A percentile compares a stretch with the other conserved stretches of the same genome.
Conservation (phyloP, 2,888 invertebrate genomes). For the Cantharis lateralis region DNA sequence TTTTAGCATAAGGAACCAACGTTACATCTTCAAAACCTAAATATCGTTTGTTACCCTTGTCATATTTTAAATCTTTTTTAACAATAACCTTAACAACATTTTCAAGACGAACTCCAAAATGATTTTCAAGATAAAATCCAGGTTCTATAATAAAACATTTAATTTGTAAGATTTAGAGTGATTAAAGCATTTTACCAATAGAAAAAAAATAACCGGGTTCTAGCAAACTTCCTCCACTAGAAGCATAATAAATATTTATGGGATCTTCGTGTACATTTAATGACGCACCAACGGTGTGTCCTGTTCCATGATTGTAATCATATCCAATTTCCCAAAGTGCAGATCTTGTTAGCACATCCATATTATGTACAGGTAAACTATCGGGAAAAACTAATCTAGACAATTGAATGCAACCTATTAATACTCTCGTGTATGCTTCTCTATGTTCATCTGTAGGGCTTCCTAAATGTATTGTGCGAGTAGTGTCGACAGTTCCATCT, state of each 20-base stretch:
- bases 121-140: conserved; percentile 82
- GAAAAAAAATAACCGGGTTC: conserved; percentile 79
- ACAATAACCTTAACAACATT: conserved; percentile 77
- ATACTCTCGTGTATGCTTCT: conserved; percentile 83
- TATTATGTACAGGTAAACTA: conserved; percentile 68
- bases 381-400: conserved; percentile 75
- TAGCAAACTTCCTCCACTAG: conserved; percentile 63
- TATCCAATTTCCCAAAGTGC: conserved; percentile 83
- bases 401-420: conserved; percentile 76
- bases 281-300: conserved; percentile 87
- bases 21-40: conserved; percentile 81
- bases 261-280: conserved; percentile 87
- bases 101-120: conserved; percentile 87
- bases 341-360: conserved; percentile 78
- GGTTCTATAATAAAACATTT: conserved; percentile 66
- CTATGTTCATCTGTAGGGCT: conserved; percentile 72
- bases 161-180: neutral
- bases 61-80: conserved; percentile 55
- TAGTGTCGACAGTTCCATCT: conserved; percentile 92
- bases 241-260: conserved; percentile 69
- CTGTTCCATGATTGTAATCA: conserved; percentile 90
- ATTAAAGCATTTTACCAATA: conserved; percentile 61
- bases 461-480: conserved; percentile 88
- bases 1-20: conserved; percentile 84
- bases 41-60: conserved; percentile 59